Base-by-base conservation (phyloP, 2,888 invertebrate genomes). In the Morpho deidamia region DNA sequence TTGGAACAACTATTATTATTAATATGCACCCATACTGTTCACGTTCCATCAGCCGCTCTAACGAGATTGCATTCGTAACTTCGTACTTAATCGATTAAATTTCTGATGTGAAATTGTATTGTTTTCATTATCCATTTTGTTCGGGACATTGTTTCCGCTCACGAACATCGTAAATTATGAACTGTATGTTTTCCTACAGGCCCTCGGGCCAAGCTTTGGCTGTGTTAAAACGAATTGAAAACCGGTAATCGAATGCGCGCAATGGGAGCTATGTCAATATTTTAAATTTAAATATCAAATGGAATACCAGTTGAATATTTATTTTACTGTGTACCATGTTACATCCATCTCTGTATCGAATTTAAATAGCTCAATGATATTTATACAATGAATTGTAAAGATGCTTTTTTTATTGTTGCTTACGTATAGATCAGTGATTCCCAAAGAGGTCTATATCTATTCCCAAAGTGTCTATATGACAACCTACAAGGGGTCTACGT, bases 191-290 rank as follows among this genome's bases (percentile, higher is more conserved):
- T 73, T 71, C 74, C 73, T 73, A 72, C 74, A 73, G 71, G 81
- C 84, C 89, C 82, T 74, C 69, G 70, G 80, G 87, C 81, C 69
- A 68, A 70, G 70, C 75, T 71, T 76, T 72, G 72, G 72, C 73
- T 73, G 72, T 78, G 81, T 87, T 83, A 82, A 85, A 87, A 78
- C 81, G 81, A 83, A 87, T 86, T 85, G 84, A 83, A 86, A 77
- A 84, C 84, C 83, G 83, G 86, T 86, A 87, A 88, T 88, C 88
- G 87, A 86, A 86, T 85, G 76, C 78, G 78, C 72, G 78, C 76
- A 76, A 78, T 84, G 87, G 83, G 73, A 82, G 80, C 79, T 77
- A 78, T 81, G 81, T 80, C 84, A 85, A 84, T 87, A 86, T 87
- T 88, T 84, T 82, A 84, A 80, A 85, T 85, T 82, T 85, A 83